phyloP scores from a whole-genome alignment of 2,888 invertebrate genomes.

The Nomada lathburiana region DNA sequence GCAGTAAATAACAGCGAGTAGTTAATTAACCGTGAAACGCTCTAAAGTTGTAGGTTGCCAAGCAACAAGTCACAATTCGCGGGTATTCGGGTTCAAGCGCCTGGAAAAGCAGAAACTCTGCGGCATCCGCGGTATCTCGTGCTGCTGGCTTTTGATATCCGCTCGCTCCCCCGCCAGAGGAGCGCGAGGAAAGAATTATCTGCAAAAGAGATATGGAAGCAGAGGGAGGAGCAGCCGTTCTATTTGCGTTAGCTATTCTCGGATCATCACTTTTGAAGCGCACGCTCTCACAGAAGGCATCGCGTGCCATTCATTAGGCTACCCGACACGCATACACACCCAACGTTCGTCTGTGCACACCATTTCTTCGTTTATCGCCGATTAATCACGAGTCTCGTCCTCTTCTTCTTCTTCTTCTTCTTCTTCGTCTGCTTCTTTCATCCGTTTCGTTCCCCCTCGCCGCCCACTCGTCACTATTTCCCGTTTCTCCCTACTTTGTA shows the following conservation, averaged over 20 bases:
- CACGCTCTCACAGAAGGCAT: conserved; percentile 32
- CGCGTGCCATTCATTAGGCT: conserved; percentile 61
- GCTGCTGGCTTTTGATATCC: conserved; percentile 15
- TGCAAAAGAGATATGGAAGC: conserved; percentile 30
- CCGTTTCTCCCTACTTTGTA: not conserved
- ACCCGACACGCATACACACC: not conserved
- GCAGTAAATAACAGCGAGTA: conserved; percentile 20
- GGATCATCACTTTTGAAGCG: conserved; percentile 52
- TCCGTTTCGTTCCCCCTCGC: not conserved
- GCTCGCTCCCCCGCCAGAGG: conserved; percentile 1
- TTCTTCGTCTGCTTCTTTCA: not conserved
- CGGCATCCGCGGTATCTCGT: conserved; percentile 31
- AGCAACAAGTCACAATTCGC: conserved; percentile 40
- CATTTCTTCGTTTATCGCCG: conserved; percentile 42
- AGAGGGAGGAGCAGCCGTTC: conserved; percentile 26
- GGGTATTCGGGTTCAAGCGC: conserved; percentile 37
- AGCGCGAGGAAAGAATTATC: conserved; percentile 51
- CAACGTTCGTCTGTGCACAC: conserved; percentile 4
- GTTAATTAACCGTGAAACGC: conserved; percentile 26
- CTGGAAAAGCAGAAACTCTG: conserved; percentile 38
- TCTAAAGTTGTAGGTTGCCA: conserved; percentile 19
- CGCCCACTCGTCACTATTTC: not conserved
- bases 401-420: conserved; percentile 17
- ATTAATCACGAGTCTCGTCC: conserved; percentile 52
- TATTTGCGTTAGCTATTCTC: conserved; percentile 61